A percentile compares a stretch with the other conserved stretches of the same genome.
Evolutionary conservation across 2,797 vertebrate genomes (phyloP).

Genomic region (Micromesistius poutassou): DNA sequence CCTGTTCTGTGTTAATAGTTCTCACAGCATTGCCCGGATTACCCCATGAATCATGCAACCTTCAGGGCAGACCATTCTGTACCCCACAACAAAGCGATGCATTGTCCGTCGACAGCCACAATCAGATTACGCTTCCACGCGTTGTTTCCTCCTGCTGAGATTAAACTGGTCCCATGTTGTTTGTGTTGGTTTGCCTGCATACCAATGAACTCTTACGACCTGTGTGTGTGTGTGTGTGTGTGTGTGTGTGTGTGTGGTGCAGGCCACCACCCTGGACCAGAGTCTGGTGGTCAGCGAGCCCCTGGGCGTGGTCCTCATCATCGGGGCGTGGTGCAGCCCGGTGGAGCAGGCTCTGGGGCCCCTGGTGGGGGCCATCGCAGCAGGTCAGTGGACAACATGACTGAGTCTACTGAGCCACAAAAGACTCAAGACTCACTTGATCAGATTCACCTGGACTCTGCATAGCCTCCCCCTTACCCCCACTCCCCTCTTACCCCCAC

Average conservation of each 20-base stretch:
- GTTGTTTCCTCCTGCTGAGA: slow-evolving; percentile 23
- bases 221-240: not conserved
- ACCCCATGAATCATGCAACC: slow-evolving; percentile 18
- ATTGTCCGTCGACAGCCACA: slow-evolving; percentile 49
- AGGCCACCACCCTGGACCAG: slow-evolving; percentile 72
- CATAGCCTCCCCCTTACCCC: no score
- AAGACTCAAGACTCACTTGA: no score
- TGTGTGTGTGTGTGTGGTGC: slow-evolving; percentile 21
- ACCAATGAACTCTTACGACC: slow-evolving; percentile 1
- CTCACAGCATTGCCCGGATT: slow-evolving; percentile 4
- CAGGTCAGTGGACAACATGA: slow-evolving; percentile 57
- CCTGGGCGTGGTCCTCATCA: slow-evolving; percentile 72
- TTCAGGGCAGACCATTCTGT: slow-evolving; percentile 34
- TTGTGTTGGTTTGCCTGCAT: slow-evolving; percentile 11
- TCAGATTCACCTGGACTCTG: no score
- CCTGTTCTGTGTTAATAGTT: not conserved
- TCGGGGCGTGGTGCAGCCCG: slow-evolving; percentile 73
- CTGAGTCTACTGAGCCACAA: not conserved
- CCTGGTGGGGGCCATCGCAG: slow-evolving; percentile 74
- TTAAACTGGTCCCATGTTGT: slow-evolving; percentile 12
- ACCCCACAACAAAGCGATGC: slow-evolving; percentile 48
- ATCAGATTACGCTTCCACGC: slow-evolving; percentile 60
- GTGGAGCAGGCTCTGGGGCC: slow-evolving; percentile 73
- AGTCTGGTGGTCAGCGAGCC: slow-evolving; percentile 74
- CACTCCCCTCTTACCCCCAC: no score